These are phyloP conservation scores for Acanthochromis polyacanthus DNA, from an alignment of 2,113 vertebrate species.

Conservation along the genomic window DNA sequence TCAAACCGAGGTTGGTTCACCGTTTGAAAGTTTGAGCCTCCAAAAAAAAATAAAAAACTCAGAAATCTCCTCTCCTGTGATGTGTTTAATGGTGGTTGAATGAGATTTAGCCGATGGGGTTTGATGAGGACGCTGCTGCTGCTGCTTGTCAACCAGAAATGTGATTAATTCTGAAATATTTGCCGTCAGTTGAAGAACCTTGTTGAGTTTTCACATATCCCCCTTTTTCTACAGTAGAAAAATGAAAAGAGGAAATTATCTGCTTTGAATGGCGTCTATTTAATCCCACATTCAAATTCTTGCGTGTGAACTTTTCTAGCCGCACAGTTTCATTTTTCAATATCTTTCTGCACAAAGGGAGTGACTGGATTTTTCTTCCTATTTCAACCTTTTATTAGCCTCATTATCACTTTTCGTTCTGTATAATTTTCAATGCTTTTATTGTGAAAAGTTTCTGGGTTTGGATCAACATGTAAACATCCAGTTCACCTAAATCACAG, in stretches of 20 bases:
- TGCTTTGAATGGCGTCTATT: constrained; percentile 32
- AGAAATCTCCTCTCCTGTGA: constrained; percentile 34
- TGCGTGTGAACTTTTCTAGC: background rate
- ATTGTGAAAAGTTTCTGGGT: background rate
- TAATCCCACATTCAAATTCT: constrained; percentile 37
- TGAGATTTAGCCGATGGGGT: constrained; percentile 20
- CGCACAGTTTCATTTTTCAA: constrained; percentile 5
- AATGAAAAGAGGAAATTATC: constrained; percentile 24
- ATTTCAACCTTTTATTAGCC: background rate
- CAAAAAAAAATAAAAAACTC: constrained; percentile 30
- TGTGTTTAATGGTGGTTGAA: constrained; percentile 57
- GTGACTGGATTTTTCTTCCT: background rate
- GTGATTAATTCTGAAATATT: constrained; percentile 54
- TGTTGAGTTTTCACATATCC: constrained; percentile 3
- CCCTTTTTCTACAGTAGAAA: background rate
- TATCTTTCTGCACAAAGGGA: constrained; percentile 6
- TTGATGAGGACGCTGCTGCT: constrained; percentile 36
- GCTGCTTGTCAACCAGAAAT: constrained; percentile 54
- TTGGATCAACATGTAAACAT: background rate
- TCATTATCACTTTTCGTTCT: background rate
- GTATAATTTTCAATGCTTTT: background rate
- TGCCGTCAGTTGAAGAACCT: constrained; percentile 25
- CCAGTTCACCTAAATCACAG: background rate
- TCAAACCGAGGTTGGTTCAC: constrained; percentile 21
- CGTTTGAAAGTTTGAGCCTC: constrained; percentile 45